Evolutionary conservation across 2,113 vertebrate genomes (phyloP).

Genomic region (Eretmochelys imbricata): DNA sequence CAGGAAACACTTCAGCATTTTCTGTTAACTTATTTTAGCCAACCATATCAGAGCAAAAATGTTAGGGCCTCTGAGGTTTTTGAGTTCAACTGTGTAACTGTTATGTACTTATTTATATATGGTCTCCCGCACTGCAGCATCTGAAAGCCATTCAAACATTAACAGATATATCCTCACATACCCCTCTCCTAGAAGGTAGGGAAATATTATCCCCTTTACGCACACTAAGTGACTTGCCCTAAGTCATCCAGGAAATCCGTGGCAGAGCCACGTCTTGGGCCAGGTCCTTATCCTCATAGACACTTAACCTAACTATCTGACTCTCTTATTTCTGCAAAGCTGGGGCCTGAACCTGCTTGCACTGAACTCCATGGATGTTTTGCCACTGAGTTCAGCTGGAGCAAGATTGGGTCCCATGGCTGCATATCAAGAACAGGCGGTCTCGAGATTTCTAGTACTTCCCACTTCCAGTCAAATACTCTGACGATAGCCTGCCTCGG

Average conservation of each 20-base stretch:
- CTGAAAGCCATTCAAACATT: background rate
- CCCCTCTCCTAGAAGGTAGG: background rate
- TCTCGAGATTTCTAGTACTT: background rate
- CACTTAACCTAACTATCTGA: background rate
- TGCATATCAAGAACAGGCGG: background rate
- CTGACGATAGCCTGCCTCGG: background rate
- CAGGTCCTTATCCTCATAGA: fast-evolving
- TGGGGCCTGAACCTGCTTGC: background rate
- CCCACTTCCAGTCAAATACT: background rate
- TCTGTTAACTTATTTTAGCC: background rate
- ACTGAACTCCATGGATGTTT: background rate
- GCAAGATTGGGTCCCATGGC: background rate
- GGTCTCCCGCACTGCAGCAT: background rate
- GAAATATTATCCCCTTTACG: background rate
- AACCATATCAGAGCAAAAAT: background rate
- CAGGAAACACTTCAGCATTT: background rate
- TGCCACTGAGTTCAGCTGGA: background rate
- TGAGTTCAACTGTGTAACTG: background rate
- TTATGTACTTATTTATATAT: background rate
- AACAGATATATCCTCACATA: background rate
- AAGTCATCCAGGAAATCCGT: background rate
- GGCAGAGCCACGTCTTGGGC: background rate
- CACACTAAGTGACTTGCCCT: background rate
- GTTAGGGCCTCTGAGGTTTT: background rate
- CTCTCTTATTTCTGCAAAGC: background rate